phyloP scores from a whole-genome alignment of 1,140 invertebrate genomes.

The Zophobas morio region DNA sequence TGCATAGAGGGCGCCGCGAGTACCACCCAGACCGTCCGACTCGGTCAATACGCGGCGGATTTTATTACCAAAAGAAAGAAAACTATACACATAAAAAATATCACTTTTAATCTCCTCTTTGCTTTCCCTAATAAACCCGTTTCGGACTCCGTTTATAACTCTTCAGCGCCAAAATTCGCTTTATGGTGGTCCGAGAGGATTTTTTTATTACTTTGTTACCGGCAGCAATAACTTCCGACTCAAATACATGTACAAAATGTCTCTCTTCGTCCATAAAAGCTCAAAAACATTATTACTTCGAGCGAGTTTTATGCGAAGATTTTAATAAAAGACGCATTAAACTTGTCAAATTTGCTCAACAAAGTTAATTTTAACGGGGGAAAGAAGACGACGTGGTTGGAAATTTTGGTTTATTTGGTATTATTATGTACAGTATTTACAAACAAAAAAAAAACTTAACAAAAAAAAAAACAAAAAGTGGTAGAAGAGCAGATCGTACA shows the following conservation, averaged over 20 bases:
- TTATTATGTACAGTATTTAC: constrained; percentile 50
- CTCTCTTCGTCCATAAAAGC: background rate
- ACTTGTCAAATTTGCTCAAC: background rate
- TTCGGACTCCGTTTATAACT: background rate
- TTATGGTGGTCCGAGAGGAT: background rate
- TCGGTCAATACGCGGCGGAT: too few species aligned
- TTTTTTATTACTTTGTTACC: constrained; percentile 1
- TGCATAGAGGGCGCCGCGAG: background rate
- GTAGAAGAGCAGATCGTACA: constrained; percentile 38
- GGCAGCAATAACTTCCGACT: background rate
- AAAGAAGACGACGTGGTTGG: background rate
- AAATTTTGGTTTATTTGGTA: constrained; percentile 29
- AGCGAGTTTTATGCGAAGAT: background rate
- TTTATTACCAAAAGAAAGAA: too few species aligned
- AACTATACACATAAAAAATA: too few species aligned
- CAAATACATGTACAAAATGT: background rate
- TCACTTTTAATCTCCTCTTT: too few species aligned
- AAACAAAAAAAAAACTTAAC: constrained; percentile 58
- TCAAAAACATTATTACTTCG: background rate
- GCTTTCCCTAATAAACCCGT: background rate
- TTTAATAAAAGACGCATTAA: background rate
- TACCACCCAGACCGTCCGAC: background rate
- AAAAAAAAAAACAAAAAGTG: constrained; percentile 39
- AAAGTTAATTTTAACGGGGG: background rate
- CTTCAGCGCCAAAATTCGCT: background rate